phyloP scores from a whole-genome alignment of 1,140 invertebrate genomes.

The Arctopsyche grandis region DNA sequence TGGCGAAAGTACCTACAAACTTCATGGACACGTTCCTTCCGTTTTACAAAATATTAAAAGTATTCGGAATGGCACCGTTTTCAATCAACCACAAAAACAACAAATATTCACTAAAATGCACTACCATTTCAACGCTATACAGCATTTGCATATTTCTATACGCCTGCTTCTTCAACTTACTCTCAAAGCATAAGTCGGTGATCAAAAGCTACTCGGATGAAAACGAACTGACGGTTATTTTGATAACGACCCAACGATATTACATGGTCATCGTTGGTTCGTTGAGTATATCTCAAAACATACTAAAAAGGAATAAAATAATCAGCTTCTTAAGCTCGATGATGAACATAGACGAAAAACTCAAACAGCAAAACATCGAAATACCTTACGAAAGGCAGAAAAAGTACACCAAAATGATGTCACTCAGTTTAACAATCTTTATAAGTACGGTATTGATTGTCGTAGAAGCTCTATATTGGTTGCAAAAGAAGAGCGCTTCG shows the following conservation, averaged over 20 bases:
- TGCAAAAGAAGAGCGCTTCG: not conserved
- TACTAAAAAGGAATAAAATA: not conserved
- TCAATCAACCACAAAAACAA: slow-evolving; percentile 34
- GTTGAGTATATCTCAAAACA: not conserved
- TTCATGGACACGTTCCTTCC: slow-evolving; percentile 32
- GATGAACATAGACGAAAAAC: not conserved
- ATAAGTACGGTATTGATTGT: not conserved
- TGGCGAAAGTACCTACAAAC: not conserved
- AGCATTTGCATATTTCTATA: slow-evolving; percentile 9
- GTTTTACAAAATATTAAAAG: slow-evolving; percentile 34
- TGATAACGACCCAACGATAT: slow-evolving; percentile 15
- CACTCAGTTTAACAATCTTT: not conserved
- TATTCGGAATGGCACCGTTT: slow-evolving; percentile 39
- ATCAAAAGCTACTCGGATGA: not conserved
- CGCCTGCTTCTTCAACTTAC: not conserved
- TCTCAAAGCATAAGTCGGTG: not conserved
- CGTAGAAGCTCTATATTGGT: not conserved
- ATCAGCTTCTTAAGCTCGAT: not conserved
- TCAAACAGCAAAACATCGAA: not conserved
- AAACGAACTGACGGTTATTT: slow-evolving; percentile 18
- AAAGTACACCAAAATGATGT: not conserved
- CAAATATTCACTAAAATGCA: not conserved
- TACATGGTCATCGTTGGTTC: slow-evolving; percentile 5
- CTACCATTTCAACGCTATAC: slow-evolving; percentile 4
- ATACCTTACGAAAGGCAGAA: not conserved